Conservation (phyloP, 2,797 vertebrate genomes). For the Sebastes iracundus region DNA sequence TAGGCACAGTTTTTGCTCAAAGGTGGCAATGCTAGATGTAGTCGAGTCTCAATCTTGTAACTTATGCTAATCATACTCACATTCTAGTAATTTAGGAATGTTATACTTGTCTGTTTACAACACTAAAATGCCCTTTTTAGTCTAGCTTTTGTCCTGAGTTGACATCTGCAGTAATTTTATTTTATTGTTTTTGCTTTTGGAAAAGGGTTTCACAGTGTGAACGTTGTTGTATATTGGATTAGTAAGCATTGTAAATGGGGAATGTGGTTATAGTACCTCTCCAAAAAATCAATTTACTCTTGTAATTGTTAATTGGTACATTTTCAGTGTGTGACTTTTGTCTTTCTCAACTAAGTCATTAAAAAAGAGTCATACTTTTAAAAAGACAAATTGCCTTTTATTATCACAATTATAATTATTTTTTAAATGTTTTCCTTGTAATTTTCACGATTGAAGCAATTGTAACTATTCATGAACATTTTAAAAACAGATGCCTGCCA, state of each 20-base stretch:
- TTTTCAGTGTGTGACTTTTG: conserved; percentile 18
- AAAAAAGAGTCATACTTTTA: neutral
- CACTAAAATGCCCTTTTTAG: neutral
- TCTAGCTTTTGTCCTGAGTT: neutral
- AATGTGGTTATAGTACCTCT: neutral
- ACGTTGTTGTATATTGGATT: neutral
- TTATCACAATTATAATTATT: neutral
- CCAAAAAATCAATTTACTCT: neutral
- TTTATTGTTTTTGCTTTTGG: neutral
- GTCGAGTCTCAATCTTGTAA: neutral
- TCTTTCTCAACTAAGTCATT: neutral
- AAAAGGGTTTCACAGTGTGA: neutral
- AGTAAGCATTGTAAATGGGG: neutral
- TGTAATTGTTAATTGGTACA: neutral
- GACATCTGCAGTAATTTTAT: neutral
- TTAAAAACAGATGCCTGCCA: neutral
- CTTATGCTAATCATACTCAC: neutral
- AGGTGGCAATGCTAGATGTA: neutral
- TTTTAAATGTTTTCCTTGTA: neutral
- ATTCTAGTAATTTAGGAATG: neutral
- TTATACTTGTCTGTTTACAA: neutral
- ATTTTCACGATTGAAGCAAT: neutral
- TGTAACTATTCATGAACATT: neutral
- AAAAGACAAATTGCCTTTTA: neutral
- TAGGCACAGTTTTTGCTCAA: neutral